phyloP scores from a whole-genome alignment of 1,140 invertebrate genomes.

The Ceratina australensis region DNA sequence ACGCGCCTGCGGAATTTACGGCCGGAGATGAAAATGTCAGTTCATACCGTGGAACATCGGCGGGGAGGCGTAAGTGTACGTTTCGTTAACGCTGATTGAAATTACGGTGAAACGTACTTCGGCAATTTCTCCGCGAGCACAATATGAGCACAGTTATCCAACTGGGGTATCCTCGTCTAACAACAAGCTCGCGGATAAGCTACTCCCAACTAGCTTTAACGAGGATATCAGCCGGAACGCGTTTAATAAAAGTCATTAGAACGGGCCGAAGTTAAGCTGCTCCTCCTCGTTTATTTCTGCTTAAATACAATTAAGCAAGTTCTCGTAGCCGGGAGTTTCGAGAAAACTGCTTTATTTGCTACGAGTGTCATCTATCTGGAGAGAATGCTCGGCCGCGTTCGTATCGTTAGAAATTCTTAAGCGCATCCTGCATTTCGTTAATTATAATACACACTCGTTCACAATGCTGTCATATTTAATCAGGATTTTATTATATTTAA shows the following conservation, averaged over 20 bases:
- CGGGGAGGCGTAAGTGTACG: too few species aligned
- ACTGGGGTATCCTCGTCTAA: slow-evolving; percentile 14
- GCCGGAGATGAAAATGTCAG: too few species aligned
- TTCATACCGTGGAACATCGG: too few species aligned
- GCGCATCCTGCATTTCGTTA: background rate
- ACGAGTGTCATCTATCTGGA: slow-evolving; percentile 1
- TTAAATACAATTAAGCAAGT: slow-evolving; percentile 40
- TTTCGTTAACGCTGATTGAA: background rate
- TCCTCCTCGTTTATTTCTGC: slow-evolving; percentile 15
- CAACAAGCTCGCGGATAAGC: slow-evolving; percentile 33
- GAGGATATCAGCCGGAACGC: slow-evolving; percentile 32
- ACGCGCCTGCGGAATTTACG: too few species aligned
- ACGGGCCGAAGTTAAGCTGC: slow-evolving; percentile 4
- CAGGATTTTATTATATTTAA: too few species aligned
- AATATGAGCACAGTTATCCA: slow-evolving; percentile 35
- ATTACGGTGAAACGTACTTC: slow-evolving; percentile 3
- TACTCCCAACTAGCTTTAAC: slow-evolving; percentile 27
- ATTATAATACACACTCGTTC: too few species aligned
- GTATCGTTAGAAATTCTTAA: background rate
- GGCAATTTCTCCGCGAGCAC: slow-evolving; percentile 8
- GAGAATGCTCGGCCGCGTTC: background rate
- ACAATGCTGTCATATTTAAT: too few species aligned
- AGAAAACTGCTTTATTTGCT: slow-evolving; percentile 14
- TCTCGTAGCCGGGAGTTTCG: background rate
- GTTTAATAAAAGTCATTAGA: slow-evolving; percentile 45